Evolutionary conservation across 1,140 invertebrate genomes (phyloP).

Genomic region (Euborellia annulipes): DNA sequence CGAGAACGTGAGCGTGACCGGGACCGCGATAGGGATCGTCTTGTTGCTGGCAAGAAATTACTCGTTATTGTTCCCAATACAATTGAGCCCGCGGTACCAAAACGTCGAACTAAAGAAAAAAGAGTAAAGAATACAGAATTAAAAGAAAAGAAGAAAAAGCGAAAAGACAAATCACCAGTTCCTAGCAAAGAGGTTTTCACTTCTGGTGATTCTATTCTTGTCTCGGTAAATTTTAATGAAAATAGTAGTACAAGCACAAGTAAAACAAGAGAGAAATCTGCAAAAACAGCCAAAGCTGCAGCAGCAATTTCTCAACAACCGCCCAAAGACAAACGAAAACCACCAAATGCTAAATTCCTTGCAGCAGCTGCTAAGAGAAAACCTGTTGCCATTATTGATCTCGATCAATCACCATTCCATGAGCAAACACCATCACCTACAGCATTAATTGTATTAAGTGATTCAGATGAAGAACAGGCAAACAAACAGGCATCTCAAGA

Average conservation of each 20-base stretch:
- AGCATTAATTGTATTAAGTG: slow-evolving; percentile 64
- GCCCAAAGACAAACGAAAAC: neutral
- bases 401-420: slow-evolving; percentile 67
- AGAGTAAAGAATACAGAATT: slow-evolving; percentile 35
- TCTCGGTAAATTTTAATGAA: slow-evolving; percentile 76
- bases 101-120: slow-evolving; percentile 28
- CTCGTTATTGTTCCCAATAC: slow-evolving; percentile 12
- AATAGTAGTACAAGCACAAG: slow-evolving; percentile 25
- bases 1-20: slow-evolving; percentile 15
- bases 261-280: slow-evolving; percentile 1
- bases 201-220: slow-evolving; percentile 78
- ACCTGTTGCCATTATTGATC: slow-evolving; percentile 69
- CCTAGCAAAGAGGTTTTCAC: slow-evolving; percentile 81
- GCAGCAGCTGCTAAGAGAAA: slow-evolving; percentile 24
- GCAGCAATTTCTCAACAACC: slow-evolving; percentile 4
- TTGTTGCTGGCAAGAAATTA: slow-evolving; percentile 9
- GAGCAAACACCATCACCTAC: slow-evolving; percentile 60
- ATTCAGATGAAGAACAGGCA: slow-evolving; percentile 51
- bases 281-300: neutral
- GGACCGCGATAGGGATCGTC: slow-evolving; percentile 6
- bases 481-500: slow-evolving; percentile 16
- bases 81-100: slow-evolving; percentile 17
- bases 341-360: neutral
- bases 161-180: slow-evolving; percentile 35
- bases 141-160: slow-evolving; percentile 28